Conservation (phyloP, 2,888 invertebrate species). For the Ectobius pallidus region DNA sequence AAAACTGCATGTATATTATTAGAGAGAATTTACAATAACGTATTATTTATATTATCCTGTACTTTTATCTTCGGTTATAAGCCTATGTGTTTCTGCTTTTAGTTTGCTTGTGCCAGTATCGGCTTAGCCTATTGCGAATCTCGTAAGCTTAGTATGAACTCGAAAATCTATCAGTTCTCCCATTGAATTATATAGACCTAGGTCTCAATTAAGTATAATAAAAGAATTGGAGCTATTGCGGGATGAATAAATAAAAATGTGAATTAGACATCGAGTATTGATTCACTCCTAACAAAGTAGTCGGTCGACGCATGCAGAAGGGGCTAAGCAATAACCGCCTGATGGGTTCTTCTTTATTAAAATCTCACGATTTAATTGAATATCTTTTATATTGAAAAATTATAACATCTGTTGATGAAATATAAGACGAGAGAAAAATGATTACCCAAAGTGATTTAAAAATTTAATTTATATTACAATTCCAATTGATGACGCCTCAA, state of each 20-base stretch:
- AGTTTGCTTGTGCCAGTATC: too few species aligned
- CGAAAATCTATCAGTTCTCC: too few species aligned
- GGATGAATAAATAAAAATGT: background rate
- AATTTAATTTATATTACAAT: background rate
- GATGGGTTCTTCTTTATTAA: constrained; percentile 26
- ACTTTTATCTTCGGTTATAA: too few species aligned
- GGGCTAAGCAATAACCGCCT: constrained; percentile 20
- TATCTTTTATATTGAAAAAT: constrained; percentile 22
- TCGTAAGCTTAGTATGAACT: too few species aligned
- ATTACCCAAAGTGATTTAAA: background rate
- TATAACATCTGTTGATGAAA: constrained; percentile 26
- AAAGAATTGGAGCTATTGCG: too few species aligned
- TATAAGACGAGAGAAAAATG: background rate
- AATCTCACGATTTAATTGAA: constrained; percentile 23
- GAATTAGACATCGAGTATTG: constrained; percentile 4
- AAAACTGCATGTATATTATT: too few species aligned
- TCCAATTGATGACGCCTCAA: background rate
- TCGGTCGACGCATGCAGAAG: background rate
- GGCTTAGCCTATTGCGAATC: too few species aligned
- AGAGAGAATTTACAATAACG: too few species aligned
- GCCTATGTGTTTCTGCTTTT: too few species aligned
- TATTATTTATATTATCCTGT: too few species aligned
- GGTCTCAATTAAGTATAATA: too few species aligned
- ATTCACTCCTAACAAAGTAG: constrained; percentile 14
- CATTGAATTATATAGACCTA: too few species aligned